Conservation (phyloP, 2,113 vertebrate species). For the Scomber colias region DNA sequence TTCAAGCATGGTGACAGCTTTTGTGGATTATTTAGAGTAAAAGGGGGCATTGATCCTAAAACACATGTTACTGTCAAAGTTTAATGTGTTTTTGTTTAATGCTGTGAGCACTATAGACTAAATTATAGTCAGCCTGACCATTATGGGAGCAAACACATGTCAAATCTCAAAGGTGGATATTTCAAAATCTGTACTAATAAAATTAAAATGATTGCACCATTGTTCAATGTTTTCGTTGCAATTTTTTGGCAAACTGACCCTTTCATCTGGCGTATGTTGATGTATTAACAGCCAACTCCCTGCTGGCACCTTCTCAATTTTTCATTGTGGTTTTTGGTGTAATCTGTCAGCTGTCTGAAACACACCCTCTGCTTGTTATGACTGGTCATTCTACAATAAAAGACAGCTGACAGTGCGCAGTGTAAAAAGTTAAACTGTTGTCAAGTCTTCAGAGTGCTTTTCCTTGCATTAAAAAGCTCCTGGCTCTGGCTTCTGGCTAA, state of each 20-base stretch:
- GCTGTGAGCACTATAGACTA: no score
- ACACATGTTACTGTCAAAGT: no score
- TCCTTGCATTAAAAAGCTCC: constrained; percentile 22
- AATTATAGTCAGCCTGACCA: no score
- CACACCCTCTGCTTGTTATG: constrained; percentile 6
- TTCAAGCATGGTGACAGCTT: no score
- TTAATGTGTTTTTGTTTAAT: no score
- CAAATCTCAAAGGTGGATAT: no score
- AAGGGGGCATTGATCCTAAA: no score
- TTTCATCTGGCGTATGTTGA: not conserved
- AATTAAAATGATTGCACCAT: not conserved
- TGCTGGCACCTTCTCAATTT: not conserved
- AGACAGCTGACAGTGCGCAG: not conserved
- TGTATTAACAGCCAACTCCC: not conserved
- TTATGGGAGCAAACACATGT: no score
- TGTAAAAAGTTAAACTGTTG: not conserved
- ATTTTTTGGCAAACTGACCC: not conserved
- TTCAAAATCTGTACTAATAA: no score
- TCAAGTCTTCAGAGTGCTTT: constrained; percentile 6
- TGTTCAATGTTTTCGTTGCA: not conserved
- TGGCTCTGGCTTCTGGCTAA: not conserved
- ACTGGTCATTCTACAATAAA: not conserved
- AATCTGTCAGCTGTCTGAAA: constrained; percentile 3
- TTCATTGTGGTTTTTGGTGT: not conserved
- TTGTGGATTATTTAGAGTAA: no score